A percentile compares a stretch with the other conserved stretches of the same genome.
phyloP scores from a whole-genome alignment of 2,888 invertebrate species.

The Rhaphigaster nebulosa region DNA sequence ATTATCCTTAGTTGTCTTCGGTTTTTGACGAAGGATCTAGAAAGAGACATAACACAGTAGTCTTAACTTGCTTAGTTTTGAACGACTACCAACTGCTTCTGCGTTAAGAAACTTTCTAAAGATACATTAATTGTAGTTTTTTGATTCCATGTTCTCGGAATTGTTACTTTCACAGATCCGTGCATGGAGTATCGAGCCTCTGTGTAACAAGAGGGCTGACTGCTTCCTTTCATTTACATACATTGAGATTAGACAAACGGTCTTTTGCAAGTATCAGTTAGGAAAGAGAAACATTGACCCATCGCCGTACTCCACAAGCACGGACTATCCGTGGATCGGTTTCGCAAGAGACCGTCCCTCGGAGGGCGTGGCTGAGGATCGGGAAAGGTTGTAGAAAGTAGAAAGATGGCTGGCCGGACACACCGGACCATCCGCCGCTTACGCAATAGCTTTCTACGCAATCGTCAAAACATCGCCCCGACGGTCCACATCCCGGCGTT shows the following conservation, averaged over 20 bases:
- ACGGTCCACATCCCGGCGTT: neutral
- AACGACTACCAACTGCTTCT: neutral
- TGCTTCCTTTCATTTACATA: neutral
- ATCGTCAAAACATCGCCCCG: conserved; percentile 3
- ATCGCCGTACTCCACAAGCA: neutral
- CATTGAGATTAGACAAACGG: neutral
- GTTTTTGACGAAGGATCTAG: too few species aligned
- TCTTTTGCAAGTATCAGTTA: conserved; percentile 21
- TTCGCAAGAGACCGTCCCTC: neutral
- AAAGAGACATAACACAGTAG: too few species aligned
- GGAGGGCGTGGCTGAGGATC: conserved; percentile 28
- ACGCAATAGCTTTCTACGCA: conserved; percentile 36
- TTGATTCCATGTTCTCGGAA: neutral
- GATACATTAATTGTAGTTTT: neutral
- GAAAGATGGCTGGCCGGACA: conserved; percentile 11
- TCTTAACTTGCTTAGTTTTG: too few species aligned
- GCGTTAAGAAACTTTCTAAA: neutral
- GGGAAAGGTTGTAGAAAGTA: conserved; percentile 41
- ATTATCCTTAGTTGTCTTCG: too few species aligned
- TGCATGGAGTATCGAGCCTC: neutral
- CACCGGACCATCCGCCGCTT: conserved; percentile 26
- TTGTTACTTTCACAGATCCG: neutral
- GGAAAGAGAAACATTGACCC: neutral
- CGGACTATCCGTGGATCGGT: neutral
- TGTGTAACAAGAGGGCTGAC: neutral